Evolutionary conservation across 2,888 invertebrate species (phyloP).

Genomic region (Salpingus planirostris): DNA sequence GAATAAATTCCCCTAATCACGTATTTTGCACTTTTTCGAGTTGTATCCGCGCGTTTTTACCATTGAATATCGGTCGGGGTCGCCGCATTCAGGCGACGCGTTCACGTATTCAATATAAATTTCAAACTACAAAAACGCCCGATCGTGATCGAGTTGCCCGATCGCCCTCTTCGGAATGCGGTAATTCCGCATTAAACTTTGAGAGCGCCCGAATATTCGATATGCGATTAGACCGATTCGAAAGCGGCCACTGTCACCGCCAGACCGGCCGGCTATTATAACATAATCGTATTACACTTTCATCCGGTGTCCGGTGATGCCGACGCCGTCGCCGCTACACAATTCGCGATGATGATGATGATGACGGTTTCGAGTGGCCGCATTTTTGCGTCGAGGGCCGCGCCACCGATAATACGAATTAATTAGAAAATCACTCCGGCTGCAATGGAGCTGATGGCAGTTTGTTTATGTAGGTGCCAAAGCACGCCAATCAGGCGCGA

Average conservation of each 20-base stretch:
- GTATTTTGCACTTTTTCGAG: constrained; percentile 10
- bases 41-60: constrained; percentile 7
- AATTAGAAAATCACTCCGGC: constrained; percentile 15
- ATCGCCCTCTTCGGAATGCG: too few relatives aligned
- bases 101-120: constrained; percentile 14
- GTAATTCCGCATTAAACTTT: too few relatives aligned
- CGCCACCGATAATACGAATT: constrained; percentile 18
- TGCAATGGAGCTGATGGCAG: constrained; percentile 11
- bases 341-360: too few relatives aligned
- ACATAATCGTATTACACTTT: background rate
- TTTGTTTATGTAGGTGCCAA: constrained; percentile 14
- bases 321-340: too few relatives aligned
- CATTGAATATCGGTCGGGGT: constrained; percentile 7
- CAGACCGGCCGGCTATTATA: too few relatives aligned
- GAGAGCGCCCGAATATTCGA: too few relatives aligned
- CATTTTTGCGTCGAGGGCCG: constrained; percentile 10
- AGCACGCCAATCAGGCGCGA: constrained; percentile 16
- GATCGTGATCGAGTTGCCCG: constrained; percentile 2
- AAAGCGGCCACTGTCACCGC: too few relatives aligned
- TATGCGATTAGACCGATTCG: too few relatives aligned
- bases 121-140: constrained; percentile 8
- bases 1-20: constrained; percentile 13
- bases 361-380: too few relatives aligned
- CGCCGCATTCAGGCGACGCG: constrained; percentile 5
- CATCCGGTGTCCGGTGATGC: too few relatives aligned